These are phyloP conservation scores for Homarus americanus DNA, from an alignment of 1,140 invertebrate genomes.

Conservation along the genomic window DNA sequence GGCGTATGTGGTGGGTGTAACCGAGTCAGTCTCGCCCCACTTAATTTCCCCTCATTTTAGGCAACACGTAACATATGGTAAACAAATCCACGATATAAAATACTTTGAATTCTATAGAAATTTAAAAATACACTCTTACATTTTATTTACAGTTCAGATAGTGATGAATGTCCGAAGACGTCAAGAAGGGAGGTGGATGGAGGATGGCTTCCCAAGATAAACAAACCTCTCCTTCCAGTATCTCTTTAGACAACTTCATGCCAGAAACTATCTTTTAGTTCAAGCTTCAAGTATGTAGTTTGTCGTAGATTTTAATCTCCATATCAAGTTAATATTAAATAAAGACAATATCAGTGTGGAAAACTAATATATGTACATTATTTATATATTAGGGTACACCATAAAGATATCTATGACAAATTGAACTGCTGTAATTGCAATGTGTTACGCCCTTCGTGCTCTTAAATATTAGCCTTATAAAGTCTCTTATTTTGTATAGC, in stretches of 20 bases:
- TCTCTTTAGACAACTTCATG: background rate
- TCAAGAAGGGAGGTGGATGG: background rate
- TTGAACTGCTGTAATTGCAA: background rate
- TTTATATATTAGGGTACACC: background rate
- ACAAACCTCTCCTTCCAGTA: slow-evolving; percentile 47
- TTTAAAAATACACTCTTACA: background rate
- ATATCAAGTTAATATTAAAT: too few species aligned
- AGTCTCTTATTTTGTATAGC: too few species aligned
- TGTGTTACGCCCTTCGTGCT: background rate
- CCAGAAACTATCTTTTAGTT: too few species aligned
- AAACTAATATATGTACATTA: too few species aligned
- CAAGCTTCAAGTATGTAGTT: too few species aligned
- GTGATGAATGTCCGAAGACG: background rate
- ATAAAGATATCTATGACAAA: background rate
- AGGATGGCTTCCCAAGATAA: slow-evolving; percentile 31
- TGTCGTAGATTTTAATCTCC: too few species aligned
- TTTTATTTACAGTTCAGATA: background rate
- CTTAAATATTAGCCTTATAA: background rate
- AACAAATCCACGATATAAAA: background rate
- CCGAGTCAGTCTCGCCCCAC: background rate
- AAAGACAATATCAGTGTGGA: too few species aligned
- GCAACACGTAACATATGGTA: too few species aligned
- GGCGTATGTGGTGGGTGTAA: background rate
- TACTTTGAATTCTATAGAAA: background rate
- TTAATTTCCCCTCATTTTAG: too few species aligned